Percentiles rank a stretch among this genome's conserved stretches.
phyloP scores from a whole-genome alignment of 2,888 invertebrate genomes.

The Rhopalosiphum nymphaeae region DNA sequence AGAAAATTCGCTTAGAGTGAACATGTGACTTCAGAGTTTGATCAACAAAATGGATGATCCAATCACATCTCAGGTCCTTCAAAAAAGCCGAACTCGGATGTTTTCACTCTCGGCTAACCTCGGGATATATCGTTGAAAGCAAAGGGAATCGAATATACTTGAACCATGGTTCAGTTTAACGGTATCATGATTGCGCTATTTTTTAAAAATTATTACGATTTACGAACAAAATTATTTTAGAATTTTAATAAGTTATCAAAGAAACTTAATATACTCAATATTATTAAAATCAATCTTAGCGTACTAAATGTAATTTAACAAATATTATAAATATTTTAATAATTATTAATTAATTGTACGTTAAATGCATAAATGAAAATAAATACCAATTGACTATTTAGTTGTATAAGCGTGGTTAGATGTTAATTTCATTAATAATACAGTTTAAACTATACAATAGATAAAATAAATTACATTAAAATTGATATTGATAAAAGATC shows the following conservation, averaged over 20 bases:
- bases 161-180: constrained; percentile 18
- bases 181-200: not conserved
- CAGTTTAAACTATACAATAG: not conserved
- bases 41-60: constrained; percentile 65
- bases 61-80: constrained; percentile 62
- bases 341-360: not conserved
- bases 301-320: not conserved
- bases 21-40: constrained; percentile 64
- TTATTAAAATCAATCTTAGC: not conserved
- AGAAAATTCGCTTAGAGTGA: constrained; percentile 49
- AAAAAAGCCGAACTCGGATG: constrained; percentile 58
- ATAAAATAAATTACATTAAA: not conserved
- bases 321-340: not conserved
- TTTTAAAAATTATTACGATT: constrained; percentile 24
- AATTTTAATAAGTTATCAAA: not conserved
- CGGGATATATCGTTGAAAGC: constrained; percentile 44
- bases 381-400: not conserved
- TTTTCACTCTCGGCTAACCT: constrained; percentile 57
- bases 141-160: not conserved
- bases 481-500: not conserved
- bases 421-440: not conserved
- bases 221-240: not conserved
- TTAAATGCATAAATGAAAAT: not conserved
- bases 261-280: not conserved
- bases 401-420: not conserved